phyloP scores from a whole-genome alignment of 1,140 invertebrate species.

The Lasaia peninsularis region DNA sequence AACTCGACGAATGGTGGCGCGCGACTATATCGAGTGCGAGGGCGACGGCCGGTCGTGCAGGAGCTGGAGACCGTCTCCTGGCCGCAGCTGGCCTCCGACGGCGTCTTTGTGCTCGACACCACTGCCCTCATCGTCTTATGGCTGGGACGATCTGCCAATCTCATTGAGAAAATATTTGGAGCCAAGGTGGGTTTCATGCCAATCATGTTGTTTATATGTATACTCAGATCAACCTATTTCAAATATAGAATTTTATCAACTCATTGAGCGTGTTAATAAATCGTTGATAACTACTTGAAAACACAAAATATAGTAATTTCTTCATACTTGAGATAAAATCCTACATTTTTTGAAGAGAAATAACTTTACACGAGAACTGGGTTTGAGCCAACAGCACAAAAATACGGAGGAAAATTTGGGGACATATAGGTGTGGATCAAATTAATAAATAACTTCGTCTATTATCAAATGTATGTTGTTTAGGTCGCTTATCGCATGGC shows the following conservation, averaged over 20 bases:
- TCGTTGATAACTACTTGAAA: no score
- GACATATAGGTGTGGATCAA: neutral
- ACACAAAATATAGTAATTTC: no score
- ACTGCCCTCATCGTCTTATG: slow-evolving; percentile 85
- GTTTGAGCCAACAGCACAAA: no score
- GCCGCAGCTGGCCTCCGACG: slow-evolving; percentile 90
- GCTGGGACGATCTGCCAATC: slow-evolving; percentile 87
- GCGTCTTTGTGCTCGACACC: slow-evolving; percentile 91
- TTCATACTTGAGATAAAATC: no score
- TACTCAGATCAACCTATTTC: no score
- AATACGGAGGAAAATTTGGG: no score
- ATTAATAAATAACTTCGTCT: neutral
- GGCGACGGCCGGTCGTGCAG: slow-evolving; percentile 82
- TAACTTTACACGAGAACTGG: no score
- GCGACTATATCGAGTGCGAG: slow-evolving; percentile 84
- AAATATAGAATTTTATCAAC: no score
- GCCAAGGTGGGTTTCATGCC: slow-evolving; percentile 68
- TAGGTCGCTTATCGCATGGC: slow-evolving; percentile 70
- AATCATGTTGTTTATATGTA: neutral
- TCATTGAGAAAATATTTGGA: slow-evolving; percentile 83
- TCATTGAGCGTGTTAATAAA: no score
- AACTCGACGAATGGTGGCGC: slow-evolving; percentile 49
- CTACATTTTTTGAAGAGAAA: no score
- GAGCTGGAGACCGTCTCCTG: slow-evolving; percentile 85
- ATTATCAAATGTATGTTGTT: no score